These are phyloP conservation scores for Pristionchus maxplancki DNA, from an alignment of 2,888 invertebrate species.

Conservation along the genomic window DNA sequence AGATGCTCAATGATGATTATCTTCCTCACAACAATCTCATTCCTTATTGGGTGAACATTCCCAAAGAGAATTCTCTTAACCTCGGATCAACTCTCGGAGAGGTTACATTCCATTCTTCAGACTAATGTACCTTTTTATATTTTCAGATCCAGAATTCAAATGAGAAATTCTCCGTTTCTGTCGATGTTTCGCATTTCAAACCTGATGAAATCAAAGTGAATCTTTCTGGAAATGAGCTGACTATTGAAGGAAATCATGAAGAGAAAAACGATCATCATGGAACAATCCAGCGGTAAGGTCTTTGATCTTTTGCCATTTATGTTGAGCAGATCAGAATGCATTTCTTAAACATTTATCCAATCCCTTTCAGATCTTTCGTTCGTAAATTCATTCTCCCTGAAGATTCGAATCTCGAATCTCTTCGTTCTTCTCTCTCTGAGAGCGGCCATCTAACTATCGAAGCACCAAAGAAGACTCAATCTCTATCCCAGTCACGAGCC, in stretches of 20 bases:
- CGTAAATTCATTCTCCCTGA: constrained; percentile 47
- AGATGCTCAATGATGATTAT: constrained; percentile 10
- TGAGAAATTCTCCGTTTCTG: constrained; percentile 59
- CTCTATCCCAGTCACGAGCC: not conserved
- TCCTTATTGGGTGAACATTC: constrained; percentile 44
- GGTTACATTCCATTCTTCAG: not conserved
- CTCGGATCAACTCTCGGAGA: constrained; percentile 48
- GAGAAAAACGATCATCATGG: constrained; percentile 59
- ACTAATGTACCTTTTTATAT: not conserved
- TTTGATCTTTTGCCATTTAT: constrained; percentile 18
- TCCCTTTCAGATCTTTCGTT: constrained; percentile 42
- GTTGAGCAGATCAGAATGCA: too few relatives aligned
- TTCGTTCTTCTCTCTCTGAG: constrained; percentile 51
- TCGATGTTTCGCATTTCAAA: constrained; percentile 60
- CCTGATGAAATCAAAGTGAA: constrained; percentile 62
- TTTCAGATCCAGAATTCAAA: constrained; percentile 53
- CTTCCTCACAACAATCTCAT: not conserved
- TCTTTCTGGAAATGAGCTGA: constrained; percentile 58
- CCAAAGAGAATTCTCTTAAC: constrained; percentile 28
- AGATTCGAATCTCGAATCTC: constrained; percentile 47
- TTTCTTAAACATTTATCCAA: not conserved
- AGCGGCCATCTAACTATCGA: constrained; percentile 49
- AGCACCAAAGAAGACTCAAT: constrained; percentile 50
- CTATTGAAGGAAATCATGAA: constrained; percentile 61
- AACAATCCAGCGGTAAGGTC: constrained; percentile 51